Evolutionary conservation across 2,113 vertebrate species (phyloP).

Genomic region (Rallus limicola): DNA sequence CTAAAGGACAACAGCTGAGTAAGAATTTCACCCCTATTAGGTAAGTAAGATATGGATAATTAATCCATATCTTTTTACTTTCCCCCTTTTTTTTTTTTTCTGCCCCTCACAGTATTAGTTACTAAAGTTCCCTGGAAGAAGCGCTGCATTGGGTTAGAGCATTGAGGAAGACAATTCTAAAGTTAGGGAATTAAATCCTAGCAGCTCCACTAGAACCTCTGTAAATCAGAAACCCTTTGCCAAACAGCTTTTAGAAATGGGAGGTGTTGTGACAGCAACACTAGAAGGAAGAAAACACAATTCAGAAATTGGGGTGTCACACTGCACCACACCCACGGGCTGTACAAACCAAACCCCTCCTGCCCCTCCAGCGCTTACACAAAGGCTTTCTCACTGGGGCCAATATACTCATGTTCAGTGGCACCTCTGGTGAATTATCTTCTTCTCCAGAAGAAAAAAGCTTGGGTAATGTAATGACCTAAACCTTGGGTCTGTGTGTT

Average conservation of each 20-base stretch:
- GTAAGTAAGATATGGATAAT: no score
- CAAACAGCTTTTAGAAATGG: background rate
- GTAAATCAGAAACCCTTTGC: background rate
- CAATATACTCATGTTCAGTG: background rate
- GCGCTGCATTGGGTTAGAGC: background rate
- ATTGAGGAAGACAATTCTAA: background rate
- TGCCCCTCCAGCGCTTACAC: no score
- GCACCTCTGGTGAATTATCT: background rate
- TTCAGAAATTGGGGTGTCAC: background rate
- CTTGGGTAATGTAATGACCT: background rate
- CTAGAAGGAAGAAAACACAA: background rate
- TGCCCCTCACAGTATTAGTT: background rate
- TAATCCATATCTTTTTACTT: no score
- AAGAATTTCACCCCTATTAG: no score
- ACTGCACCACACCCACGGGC: background rate
- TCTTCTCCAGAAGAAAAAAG: background rate
- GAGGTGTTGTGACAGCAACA: background rate
- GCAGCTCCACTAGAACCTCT: background rate
- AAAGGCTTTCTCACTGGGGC: no score
- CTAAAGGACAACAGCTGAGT: no score
- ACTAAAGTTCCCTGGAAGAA: background rate
- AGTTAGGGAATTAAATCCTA: background rate
- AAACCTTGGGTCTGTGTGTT: background rate
- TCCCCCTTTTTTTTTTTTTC: no score
- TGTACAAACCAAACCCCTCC: background rate